phyloP scores from a whole-genome alignment of 2,888 invertebrate genomes.

The Dicranocentrus wangi region DNA sequence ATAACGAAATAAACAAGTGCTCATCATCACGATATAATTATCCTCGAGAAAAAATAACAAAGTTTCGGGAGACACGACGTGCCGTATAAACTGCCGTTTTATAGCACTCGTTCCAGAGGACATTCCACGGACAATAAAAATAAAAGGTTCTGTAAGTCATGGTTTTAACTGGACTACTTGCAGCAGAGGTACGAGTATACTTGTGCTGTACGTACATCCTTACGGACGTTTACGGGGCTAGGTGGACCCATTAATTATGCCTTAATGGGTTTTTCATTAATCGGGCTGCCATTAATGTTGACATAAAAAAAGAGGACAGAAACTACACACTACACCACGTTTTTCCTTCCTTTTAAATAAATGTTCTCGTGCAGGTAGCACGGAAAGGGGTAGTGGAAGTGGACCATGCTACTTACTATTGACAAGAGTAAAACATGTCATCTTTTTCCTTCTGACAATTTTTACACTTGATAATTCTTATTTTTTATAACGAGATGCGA shows the following conservation, averaged over 20 bases:
- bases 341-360: too few relatives aligned
- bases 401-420: too few relatives aligned
- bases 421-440: too few relatives aligned
- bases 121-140: constrained; percentile 40
- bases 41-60: constrained; percentile 5
- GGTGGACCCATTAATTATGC: constrained; percentile 45
- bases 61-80: too few relatives aligned
- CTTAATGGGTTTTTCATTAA: constrained; percentile 60
- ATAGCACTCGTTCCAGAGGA: constrained; percentile 46
- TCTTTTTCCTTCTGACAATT: constrained; percentile 21
- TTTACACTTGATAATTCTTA: constrained; percentile 50
- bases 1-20: constrained; percentile 45
- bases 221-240: constrained; percentile 31
- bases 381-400: too few relatives aligned
- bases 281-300: constrained; percentile 46
- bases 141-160: constrained; percentile 17
- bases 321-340: too few relatives aligned
- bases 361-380: too few relatives aligned
- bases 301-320: constrained; percentile 37
- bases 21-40: constrained; percentile 39
- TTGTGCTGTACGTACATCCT: constrained; percentile 13
- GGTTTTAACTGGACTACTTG: constrained; percentile 29
- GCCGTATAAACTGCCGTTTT: constrained; percentile 25
- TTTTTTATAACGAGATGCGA: not conserved
- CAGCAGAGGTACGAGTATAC: not conserved